Evolutionary conservation across 2,888 invertebrate genomes (phyloP), one percentile per base, ranked within the genome.

Genomic region (Plagodis pulveraria): DNA sequence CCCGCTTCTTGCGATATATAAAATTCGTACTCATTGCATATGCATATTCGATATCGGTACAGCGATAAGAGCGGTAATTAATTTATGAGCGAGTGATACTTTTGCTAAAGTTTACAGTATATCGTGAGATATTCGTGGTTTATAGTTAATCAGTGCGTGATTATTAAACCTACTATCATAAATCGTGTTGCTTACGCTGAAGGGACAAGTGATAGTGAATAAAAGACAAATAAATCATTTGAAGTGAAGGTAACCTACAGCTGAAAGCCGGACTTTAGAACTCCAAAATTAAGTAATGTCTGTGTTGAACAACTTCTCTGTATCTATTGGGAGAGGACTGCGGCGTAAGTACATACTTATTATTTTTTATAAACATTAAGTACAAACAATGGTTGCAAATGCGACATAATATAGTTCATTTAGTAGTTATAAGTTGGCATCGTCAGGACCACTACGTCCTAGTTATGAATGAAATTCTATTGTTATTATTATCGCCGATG

Each of bases 271-370:
- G 73, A 50, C 63, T 47, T 66, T 60, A 48, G 59, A 61, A 67
- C 63, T 52, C 52, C 11, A 67, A 58, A 55, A 33, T 32, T 22
- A 4, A n/a, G 36, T 45, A 8, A 91, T 91, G 90, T 91, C 91
- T 63, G 84, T 89, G 71, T 66, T 91, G 38, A 91, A 90, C 67
- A 91, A 91, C 62, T 91, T 91, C 62, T 84, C 86, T 34, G 90
- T 90, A 62, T 84, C 85, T 6, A 80, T 91, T 49, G 87, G 86
- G 6, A 88, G 84, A 65, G 84, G 87, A 62, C 72, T 90, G 53
- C 74, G 84, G 51, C 85, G 91, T 91, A 72, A 91, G 91, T 91
- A 82, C 50, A n/a, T n/a, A n/a, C 62, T 7, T 34, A 12, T 44
- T 38, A 38, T 38, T 38, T 38, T 22, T 4, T 22, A 22, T 2